Percentiles rank a stretch among this genome's conserved stretches.
Conservation (phyloP, 1,140 invertebrate species). For the Helicoverpa zea region DNA sequence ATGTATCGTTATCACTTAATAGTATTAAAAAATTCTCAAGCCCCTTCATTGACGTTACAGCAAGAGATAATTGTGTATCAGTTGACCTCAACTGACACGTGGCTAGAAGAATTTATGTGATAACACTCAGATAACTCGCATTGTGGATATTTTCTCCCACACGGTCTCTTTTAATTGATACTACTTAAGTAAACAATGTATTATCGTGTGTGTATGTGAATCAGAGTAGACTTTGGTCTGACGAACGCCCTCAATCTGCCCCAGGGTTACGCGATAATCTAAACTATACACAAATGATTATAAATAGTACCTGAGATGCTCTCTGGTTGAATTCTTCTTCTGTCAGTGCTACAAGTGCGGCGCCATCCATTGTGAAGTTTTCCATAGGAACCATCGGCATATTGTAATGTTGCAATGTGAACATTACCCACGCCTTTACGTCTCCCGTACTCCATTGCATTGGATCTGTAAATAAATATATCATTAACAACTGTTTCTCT, state of each 20-base stretch:
- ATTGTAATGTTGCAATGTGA: slow-evolving; percentile 93
- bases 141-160: slow-evolving; percentile 43
- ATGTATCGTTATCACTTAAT: background rate
- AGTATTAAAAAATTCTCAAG: slow-evolving; percentile 12
- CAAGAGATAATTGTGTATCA: slow-evolving; percentile 23
- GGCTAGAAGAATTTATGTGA: slow-evolving; percentile 40
- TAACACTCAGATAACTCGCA: slow-evolving; percentile 38
- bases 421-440: slow-evolving; percentile 95
- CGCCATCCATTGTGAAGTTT: slow-evolving; percentile 93
- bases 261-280: slow-evolving; percentile 60
- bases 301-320: slow-evolving; percentile 90
- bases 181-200: slow-evolving; percentile 38
- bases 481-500: slow-evolving; percentile 10
- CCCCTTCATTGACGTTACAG: slow-evolving; percentile 27
- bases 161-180: slow-evolving; percentile 15
- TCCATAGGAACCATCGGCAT: slow-evolving; percentile 90
- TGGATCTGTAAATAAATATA: slow-evolving; percentile 90
- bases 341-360: slow-evolving; percentile 90
- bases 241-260: slow-evolving; percentile 61
- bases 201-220: slow-evolving; percentile 48
- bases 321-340: slow-evolving; percentile 95
- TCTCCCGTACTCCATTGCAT: slow-evolving; percentile 93
- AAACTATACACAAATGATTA: slow-evolving; percentile 20
- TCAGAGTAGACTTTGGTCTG: slow-evolving; percentile 50
- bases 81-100: slow-evolving; percentile 48